Base-by-base conservation (phyloP, 2,797 vertebrate genomes). In the Zonotrichia albicollis region DNA sequence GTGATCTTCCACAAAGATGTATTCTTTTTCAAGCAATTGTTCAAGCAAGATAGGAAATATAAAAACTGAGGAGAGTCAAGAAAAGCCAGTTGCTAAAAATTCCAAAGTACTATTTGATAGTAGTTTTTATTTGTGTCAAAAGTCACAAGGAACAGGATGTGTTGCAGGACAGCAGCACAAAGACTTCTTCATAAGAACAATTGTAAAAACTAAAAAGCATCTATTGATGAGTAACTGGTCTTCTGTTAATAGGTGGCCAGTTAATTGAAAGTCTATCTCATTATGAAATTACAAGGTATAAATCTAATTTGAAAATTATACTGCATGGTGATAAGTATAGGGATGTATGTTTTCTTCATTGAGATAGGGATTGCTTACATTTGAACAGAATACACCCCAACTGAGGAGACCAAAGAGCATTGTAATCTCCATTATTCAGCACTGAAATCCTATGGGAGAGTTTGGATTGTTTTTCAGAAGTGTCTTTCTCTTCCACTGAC, bases 131-230 rank as follows among this genome's bases (percentile, higher is more conserved):
- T 55, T 75, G 6, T 43, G n/a, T 67, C 27, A 74, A 55, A 66
- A 71, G 30, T 43, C 22, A 46, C 6, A 32, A 84, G 36, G n/a
- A 82, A 74, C 16, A 50, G 20, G 8, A 48, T 29, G 7, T 16
- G 27, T 34, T 0, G 0, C 25, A 40, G 29, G 29, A 65, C 11
- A 32, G 36, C 38, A 43, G 19, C 29, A 45, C 10, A 70, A 11
- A 80, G 7, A 13, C 8, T 65, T 18, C 13, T 91, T 73, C 0
- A 0, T 46, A 64, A 64, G 12, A 61, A 26, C 7, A 48, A 48
- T 26, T 64, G 27, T 60, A 65, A 65, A 76, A 73, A 45, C 34
- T 38, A 50, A 51, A 57, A 61, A 42, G 11, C 4, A 27, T 29
- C 36, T 76, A 15, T 18, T 83, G 38, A 18, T 73, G 45, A 46